phyloP scores from a whole-genome alignment of 1,140 invertebrate genomes.

The Drosophila athabasca region DNA sequence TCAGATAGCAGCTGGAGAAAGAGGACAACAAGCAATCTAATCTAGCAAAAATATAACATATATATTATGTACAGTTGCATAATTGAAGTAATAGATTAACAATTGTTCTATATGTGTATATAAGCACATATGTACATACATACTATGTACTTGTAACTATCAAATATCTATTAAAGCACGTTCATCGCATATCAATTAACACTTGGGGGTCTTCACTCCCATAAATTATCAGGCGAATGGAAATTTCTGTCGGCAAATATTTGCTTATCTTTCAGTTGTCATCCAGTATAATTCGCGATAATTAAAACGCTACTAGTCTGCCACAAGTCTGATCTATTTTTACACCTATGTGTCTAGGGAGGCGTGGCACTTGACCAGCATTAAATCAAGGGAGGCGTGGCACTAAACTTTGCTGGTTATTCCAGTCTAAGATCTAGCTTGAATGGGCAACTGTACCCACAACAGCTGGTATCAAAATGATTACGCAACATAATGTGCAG shows the following conservation, averaged over 20 bases:
- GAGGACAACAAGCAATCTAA: no score
- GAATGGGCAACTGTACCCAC: slow-evolving; percentile 23
- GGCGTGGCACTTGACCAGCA: not conserved
- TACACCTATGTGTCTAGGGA: not conserved
- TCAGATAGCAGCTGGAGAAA: not conserved
- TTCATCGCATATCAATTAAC: not conserved
- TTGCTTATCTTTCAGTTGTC: slow-evolving; percentile 31
- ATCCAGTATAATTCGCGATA: slow-evolving; percentile 28
- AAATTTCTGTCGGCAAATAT: slow-evolving; percentile 19
- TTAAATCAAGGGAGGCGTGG: not conserved
- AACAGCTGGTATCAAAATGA: slow-evolving; percentile 14
- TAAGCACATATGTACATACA: not conserved
- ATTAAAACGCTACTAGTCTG: slow-evolving; percentile 6
- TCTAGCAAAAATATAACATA: not conserved
- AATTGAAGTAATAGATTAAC: not conserved
- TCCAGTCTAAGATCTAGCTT: not conserved
- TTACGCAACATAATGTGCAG: slow-evolving; percentile 31
- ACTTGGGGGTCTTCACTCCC: not conserved
- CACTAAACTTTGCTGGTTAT: not conserved
- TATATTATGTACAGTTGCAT: no score
- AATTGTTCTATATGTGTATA: not conserved
- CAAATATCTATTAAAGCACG: not conserved
- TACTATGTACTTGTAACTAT: not conserved
- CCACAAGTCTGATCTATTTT: not conserved
- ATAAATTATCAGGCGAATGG: slow-evolving; percentile 25